These are phyloP conservation scores for Characodon lateralis DNA, from an alignment of 2,797 vertebrate species.

Conservation along the genomic window DNA sequence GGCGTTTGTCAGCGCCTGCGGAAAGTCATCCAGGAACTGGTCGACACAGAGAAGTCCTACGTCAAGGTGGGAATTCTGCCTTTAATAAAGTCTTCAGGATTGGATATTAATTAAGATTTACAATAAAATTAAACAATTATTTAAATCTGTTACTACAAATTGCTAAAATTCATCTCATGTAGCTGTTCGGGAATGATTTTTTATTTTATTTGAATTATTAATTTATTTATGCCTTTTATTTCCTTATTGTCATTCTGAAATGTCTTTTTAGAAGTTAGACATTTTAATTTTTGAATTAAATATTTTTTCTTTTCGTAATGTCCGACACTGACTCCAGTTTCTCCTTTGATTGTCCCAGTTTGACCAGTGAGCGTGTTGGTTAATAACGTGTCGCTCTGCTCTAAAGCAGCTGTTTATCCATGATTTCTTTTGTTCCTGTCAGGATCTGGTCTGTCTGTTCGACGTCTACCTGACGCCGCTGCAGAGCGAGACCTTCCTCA, in stretches of 20 bases:
- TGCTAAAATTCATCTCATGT: background rate
- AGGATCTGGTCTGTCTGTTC: constrained; percentile 92
- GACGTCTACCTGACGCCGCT: constrained; percentile 93
- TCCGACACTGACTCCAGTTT: too few relatives aligned
- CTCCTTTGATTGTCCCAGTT: too few relatives aligned
- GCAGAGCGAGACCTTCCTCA: constrained; percentile 91
- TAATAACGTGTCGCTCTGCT: too few relatives aligned
- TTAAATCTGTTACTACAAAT: too few relatives aligned
- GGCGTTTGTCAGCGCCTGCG: constrained; percentile 88
- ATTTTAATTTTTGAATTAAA: background rate
- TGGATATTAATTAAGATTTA: too few relatives aligned
- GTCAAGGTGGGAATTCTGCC: constrained; percentile 84
- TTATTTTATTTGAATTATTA: background rate
- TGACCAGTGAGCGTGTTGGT: background rate
- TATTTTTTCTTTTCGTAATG: too few relatives aligned
- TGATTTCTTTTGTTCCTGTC: background rate
- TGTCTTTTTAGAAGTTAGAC: background rate
- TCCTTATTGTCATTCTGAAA: background rate
- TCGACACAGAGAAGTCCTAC: constrained; percentile 95
- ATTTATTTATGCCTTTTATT: background rate
- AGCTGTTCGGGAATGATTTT: background rate
- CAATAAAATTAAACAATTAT: background rate
- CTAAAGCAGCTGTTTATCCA: background rate
- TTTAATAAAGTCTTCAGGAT: background rate
- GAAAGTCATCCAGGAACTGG: constrained; percentile 93